Evolutionary conservation across 2,888 invertebrate species (phyloP).

Genomic region (Autographa gamma): DNA sequence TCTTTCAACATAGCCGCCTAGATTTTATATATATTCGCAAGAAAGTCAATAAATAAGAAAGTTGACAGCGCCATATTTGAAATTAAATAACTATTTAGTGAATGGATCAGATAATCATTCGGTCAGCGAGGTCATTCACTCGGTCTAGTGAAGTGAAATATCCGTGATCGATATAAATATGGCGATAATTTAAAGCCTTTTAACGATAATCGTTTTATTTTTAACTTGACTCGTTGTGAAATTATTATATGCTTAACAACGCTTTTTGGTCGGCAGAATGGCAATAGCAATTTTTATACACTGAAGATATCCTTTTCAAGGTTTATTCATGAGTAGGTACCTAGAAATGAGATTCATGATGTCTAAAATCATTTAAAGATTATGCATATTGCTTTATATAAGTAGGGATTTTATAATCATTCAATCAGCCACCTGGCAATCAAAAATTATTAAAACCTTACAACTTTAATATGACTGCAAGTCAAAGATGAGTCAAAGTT

Average conservation of each 20-base stretch:
- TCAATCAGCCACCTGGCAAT: conserved; percentile 11
- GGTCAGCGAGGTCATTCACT: conserved; percentile 76
- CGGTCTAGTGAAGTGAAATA: conserved; percentile 63
- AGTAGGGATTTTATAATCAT: conserved; percentile 5
- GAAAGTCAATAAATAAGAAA: conserved; percentile 71
- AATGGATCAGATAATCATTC: conserved; percentile 61
- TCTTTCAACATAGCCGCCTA: conserved; percentile 37
- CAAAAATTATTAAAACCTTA: conserved; percentile 11
- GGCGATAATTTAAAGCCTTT: not conserved
- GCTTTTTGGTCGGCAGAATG: no score
- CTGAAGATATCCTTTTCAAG: no score
- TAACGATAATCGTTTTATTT: not conserved
- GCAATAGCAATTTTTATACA: no score
- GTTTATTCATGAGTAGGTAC: no score
- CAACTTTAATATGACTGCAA: conserved; percentile 23
- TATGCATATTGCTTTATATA: not conserved
- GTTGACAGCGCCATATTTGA: conserved; percentile 66
- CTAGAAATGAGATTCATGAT: no score
- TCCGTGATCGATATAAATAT: conserved; percentile 28
- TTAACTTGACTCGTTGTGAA: no score
- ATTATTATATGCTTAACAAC: no score
- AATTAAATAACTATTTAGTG: conserved; percentile 58
- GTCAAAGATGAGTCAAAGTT: conserved; percentile 50
- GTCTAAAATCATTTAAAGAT: no score
- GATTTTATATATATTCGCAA: conserved; percentile 52